phyloP scores from a whole-genome alignment of 1,140 invertebrate species.

The Leptinotarsa texana region DNA sequence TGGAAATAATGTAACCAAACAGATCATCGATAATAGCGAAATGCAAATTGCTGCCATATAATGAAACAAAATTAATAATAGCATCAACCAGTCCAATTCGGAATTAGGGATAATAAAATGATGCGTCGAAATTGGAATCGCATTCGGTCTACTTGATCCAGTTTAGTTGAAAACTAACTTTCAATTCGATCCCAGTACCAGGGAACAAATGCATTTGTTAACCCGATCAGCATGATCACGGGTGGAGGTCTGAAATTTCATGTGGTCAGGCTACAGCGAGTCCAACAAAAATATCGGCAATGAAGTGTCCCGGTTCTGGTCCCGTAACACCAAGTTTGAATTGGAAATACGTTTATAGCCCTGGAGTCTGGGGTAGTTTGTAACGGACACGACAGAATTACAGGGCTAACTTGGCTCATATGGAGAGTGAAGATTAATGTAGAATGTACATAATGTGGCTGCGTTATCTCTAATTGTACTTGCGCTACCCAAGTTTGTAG shows the following conservation, averaged over 20 bases:
- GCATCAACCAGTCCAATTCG: conserved; percentile 12
- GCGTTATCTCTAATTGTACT: neutral
- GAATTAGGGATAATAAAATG: conserved; percentile 23
- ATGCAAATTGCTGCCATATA: neutral
- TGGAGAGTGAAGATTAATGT: conserved; percentile 13
- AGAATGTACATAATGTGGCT: conserved; percentile 15
- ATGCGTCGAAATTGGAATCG: conserved; percentile 16
- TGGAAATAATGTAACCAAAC: conserved; percentile 9
- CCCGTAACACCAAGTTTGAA: conserved; percentile 13
- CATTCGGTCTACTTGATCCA: conserved; percentile 16
- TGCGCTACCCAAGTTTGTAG: neutral
- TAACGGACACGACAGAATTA: conserved; percentile 5
- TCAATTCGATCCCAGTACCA: neutral
- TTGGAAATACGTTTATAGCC: conserved; percentile 24
- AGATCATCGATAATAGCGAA: neutral
- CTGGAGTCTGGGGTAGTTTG: conserved; percentile 15
- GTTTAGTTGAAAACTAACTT: conserved; percentile 24
- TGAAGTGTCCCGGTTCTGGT: conserved; percentile 11
- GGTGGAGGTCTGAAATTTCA: neutral
- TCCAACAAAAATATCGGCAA: neutral
- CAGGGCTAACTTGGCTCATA: conserved; percentile 12
- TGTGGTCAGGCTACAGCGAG: conserved; percentile 10
- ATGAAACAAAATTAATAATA: conserved; percentile 23
- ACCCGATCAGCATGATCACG: conserved; percentile 15
- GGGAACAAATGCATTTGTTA: conserved; percentile 22